Conservation (phyloP, 1,140 invertebrate genomes). For the Whitmania pigra region DNA sequence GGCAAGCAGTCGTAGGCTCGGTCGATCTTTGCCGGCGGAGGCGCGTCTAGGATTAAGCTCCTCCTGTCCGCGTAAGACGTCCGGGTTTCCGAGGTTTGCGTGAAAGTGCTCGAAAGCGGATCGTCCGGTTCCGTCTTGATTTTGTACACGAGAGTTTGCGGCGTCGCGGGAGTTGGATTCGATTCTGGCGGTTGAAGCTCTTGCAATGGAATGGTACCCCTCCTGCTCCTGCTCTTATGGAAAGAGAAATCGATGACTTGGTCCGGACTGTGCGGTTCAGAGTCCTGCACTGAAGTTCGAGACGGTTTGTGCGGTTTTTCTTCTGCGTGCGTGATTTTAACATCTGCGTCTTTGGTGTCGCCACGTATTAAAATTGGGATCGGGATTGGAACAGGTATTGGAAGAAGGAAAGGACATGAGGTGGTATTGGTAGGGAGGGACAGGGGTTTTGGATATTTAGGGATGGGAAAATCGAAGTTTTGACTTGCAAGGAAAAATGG, state of each 20-base stretch:
- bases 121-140: background rate
- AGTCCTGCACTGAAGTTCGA: background rate
- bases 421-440: background rate
- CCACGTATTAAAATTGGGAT: background rate
- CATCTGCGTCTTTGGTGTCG: background rate
- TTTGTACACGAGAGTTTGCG: background rate
- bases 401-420: background rate
- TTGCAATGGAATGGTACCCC: background rate
- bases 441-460: background rate
- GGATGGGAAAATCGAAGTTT: background rate
- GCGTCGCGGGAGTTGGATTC: background rate
- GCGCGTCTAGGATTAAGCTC: conserved; percentile 6
- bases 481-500: background rate
- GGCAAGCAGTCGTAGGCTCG: background rate
- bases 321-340: background rate
- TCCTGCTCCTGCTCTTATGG: background rate
- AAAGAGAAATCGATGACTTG: background rate
- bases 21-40: background rate
- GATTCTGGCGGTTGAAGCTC: background rate
- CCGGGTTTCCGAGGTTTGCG: background rate
- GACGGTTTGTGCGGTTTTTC: background rate
- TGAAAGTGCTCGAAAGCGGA: background rate
- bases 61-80: background rate
- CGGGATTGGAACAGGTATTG: background rate
- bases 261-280: background rate